phyloP scores from a whole-genome alignment of 2,888 invertebrate genomes.

The Smittia aterrima region DNA sequence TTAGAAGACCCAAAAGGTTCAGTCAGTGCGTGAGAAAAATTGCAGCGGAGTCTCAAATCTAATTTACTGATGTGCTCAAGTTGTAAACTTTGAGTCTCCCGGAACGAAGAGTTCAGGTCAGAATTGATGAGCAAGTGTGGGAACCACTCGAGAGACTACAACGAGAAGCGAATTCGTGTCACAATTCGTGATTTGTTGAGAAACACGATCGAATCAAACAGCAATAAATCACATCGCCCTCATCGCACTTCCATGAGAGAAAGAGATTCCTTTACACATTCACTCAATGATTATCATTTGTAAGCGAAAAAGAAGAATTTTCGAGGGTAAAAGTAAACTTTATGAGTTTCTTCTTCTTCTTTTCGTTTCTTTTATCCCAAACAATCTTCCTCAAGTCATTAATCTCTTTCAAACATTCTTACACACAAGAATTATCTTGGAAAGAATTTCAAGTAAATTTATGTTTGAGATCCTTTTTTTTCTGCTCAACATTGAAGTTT shows the following conservation, averaged over 20 bases:
- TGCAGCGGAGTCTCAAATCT: neutral
- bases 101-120: neutral
- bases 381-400: conserved; percentile 3
- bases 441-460: neutral
- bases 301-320: neutral
- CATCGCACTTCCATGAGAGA: neutral
- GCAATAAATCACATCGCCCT: neutral
- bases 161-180: neutral
- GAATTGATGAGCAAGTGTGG: neutral
- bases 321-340: neutral
- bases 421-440: conserved; percentile 8
- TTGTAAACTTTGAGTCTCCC: neutral
- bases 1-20: neutral
- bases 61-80: neutral
- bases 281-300: conserved; percentile 4
- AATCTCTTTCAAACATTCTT: neutral
- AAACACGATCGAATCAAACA: neutral
- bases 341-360: neutral
- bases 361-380: neutral
- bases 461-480: neutral
- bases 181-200: neutral
- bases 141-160: no score
- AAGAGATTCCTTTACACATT: neutral
- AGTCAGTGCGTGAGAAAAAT: neutral
- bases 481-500: no score